Conservation (phyloP, 2,797 vertebrate genomes). For the Rousettus madagascariensis region DNA sequence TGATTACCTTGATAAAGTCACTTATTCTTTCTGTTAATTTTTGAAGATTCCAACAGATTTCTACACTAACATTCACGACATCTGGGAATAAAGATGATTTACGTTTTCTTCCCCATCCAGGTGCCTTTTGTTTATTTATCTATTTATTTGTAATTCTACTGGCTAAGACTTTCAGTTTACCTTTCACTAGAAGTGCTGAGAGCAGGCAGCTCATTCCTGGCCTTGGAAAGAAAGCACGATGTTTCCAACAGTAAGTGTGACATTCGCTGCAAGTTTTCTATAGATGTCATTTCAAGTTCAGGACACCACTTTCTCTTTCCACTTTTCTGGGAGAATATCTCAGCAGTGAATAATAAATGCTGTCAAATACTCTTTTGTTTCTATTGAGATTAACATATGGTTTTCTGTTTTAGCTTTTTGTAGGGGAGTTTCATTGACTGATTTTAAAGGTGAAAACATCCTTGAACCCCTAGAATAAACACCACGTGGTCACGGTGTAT, state of each 20-base stretch:
- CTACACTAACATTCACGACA: no score
- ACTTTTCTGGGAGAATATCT: neutral
- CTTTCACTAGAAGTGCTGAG: neutral
- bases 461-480: neutral
- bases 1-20: neutral
- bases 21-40: neutral
- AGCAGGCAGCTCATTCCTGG: neutral
- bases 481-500: neutral
- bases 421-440: no score
- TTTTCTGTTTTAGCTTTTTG: neutral
- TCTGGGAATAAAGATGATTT: neutral
- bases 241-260: neutral
- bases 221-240: neutral
- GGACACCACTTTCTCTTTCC: neutral
- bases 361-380: no score
- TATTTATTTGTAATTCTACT: neutral
- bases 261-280: neutral
- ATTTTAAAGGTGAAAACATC: neutral
- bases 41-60: neutral
- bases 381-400: neutral
- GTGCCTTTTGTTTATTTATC: neutral
- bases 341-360: neutral
- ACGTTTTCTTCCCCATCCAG: neutral
- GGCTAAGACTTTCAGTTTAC: neutral
- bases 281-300: neutral